Conservation (phyloP, 64 coral and sea anemone genomes). For the Astreopora myriophthalma region DNA sequence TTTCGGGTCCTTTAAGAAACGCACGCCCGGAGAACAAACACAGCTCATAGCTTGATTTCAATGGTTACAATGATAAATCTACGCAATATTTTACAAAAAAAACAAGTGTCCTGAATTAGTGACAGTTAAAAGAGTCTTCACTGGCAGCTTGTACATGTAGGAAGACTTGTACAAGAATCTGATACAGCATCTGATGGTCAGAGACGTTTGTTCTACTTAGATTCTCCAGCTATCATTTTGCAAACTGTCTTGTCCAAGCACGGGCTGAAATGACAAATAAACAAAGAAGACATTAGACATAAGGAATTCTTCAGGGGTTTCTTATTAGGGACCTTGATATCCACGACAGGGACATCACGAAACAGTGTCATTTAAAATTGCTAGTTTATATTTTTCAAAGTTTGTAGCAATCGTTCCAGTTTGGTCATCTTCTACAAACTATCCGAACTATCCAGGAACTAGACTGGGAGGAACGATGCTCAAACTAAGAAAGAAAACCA, state of each 20-base stretch:
- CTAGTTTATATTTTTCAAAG: no score
- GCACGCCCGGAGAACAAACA: not conserved
- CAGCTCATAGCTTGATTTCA: not conserved
- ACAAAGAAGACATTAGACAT: not conserved
- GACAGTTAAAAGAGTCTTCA: no score
- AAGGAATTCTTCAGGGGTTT: not conserved
- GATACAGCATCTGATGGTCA: not conserved
- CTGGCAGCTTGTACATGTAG: not conserved
- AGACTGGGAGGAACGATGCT: no score
- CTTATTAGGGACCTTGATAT: no score
- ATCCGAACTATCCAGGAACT: no score
- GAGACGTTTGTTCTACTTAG: not conserved
- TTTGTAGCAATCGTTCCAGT: no score
- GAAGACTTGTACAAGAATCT: not conserved
- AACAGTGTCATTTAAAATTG: no score
- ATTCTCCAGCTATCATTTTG: not conserved
- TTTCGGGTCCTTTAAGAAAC: no score
- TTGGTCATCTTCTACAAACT: no score
- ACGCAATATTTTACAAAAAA: conserved; percentile 6
- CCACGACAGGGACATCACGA: no score
- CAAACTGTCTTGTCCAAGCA: not conserved
- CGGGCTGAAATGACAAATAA: not conserved
- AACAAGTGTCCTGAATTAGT: no score
- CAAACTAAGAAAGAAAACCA: no score
- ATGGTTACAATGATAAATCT: not conserved